Base-by-base conservation (phyloP, 2,888 invertebrate species). In the Capitulum mitella region DNA sequence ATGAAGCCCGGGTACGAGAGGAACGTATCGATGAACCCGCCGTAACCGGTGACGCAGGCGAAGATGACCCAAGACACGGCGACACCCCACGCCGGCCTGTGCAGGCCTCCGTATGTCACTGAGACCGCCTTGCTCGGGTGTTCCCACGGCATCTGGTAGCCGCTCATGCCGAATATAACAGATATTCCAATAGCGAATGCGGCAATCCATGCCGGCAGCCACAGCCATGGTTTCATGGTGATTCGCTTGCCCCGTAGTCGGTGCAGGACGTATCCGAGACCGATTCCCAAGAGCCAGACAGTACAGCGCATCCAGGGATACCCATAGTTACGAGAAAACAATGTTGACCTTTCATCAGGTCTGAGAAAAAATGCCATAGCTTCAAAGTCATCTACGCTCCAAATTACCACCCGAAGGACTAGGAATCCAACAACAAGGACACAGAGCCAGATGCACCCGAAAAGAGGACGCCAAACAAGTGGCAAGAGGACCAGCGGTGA, bases 51-150 rank as follows among this genome's bases (percentile, higher is more conserved):
- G 85, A 91, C 91, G 82, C 91, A 91, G 0, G 90, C 89, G 78
- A 92, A 85, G n/a, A 92, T 90, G 80, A 93, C 90, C 92, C 92
- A 92, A 5, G 90, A 90, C 76, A 90, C 89, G 0, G 89, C 89
- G 6, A 91, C 86, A 82, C 90, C 89, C 92, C 92, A 92, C 0
- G 90, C 89, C 8, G 90, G 85, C 82, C 90, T 88, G 83, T 92
- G 91, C 14, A 91, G 84, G 0, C 90, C 88, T 10, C 91, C 88
- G 83, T 92, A 92, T 0, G 90, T 84, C 0, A 91, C 89, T 1
- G 91, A 89, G 82, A 90, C 91, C 37, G 89, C 85, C 0, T 85
- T 85, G 10, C 32, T 32, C 26, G 32, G 46, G 19, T 37, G 46
- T 10, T 77, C 43, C 43, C 74, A 37, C 77, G 90, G 89, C 75